A percentile compares a stretch with the other conserved stretches of the same genome.
Evolutionary conservation across 2,888 invertebrate genomes (phyloP).

Genomic region (Drosophila mercatorum): DNA sequence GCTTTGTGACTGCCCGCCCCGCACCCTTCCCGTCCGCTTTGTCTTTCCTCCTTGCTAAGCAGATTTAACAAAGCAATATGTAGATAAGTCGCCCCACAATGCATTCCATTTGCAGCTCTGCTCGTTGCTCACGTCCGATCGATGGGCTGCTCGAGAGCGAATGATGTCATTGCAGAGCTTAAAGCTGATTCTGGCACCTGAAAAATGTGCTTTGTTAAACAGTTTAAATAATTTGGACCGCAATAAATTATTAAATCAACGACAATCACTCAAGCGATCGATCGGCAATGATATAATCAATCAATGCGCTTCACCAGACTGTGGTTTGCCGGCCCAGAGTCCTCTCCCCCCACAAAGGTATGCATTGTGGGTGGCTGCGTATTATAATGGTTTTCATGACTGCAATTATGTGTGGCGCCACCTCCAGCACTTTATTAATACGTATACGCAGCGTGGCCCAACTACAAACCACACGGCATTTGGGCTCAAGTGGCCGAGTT

Average conservation of each 20-base stretch:
- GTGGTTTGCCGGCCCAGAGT: slow-evolving; percentile 33
- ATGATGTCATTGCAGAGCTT: slow-evolving; percentile 43
- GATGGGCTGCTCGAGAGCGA: slow-evolving; percentile 34
- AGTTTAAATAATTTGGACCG: slow-evolving; percentile 67
- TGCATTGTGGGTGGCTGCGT: slow-evolving; percentile 17
- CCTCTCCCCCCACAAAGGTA: slow-evolving; percentile 17
- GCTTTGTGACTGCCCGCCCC: slow-evolving; percentile 43
- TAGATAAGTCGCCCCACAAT: slow-evolving; percentile 54
- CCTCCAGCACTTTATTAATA: slow-evolving; percentile 53
- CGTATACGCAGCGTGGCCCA: slow-evolving; percentile 58
- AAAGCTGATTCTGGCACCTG: neutral
- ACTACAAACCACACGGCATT: slow-evolving; percentile 40
- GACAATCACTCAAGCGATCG: slow-evolving; percentile 67
- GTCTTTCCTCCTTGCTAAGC: slow-evolving; percentile 35
- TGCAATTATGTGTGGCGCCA: slow-evolving; percentile 65
- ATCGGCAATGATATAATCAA: slow-evolving; percentile 65
- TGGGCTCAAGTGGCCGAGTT: slow-evolving; percentile 56
- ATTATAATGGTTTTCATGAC: slow-evolving; percentile 68
- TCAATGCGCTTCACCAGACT: slow-evolving; percentile 50
- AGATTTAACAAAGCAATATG: slow-evolving; percentile 64
- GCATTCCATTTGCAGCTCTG: slow-evolving; percentile 45
- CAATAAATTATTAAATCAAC: slow-evolving; percentile 79
- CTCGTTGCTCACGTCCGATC: slow-evolving; percentile 29
- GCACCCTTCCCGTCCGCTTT: neutral
- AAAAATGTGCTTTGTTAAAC: slow-evolving; percentile 18